Evolutionary conservation across 2,888 invertebrate species (phyloP), one percentile per base, ranked within the genome.

Genomic region (Lysandra bellargus): DNA sequence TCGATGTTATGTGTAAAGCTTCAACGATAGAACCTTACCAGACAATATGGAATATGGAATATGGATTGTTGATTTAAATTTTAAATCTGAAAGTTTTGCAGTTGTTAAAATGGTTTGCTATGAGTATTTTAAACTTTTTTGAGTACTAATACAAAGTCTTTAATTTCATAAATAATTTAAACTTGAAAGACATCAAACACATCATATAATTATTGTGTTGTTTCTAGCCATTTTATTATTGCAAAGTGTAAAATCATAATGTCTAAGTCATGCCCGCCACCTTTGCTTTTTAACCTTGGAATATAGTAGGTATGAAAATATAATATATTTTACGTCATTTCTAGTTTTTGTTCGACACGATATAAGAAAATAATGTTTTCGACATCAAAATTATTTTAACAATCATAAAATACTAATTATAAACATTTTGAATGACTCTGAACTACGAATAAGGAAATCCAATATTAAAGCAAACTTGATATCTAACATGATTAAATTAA

Each of bases 201-300:
- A 14, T 33, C 4, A 30, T 64, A 61, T 23, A 23, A 23, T 33
- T 33, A 14, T 23, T 64, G 4, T 61, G 1, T 9, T 69, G 33
- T 64, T n/a, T 64, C 37, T 64, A 17, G 23, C 23, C 1, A 61
- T 61, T 61, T 61, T 61, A 69, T 69, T 69, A 37, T 37, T 69
- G 33, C 64, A 64, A 64, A 64, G 64, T 64, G 30, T 30, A 30
- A 30, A 64, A 30, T 64, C 64, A 64, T 69, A 69, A 69, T 69
- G 69, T 33, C 69, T 69, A 33, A 33, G 33, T 69, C 69, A 14
- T 69, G 69, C 12, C 14, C 12, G 69, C 12, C 33, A 69, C 69
- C 69, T 69, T 69, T 69, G 69, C 69, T 69, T 69, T 33, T 69
- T 69, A 37, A 69, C 69, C 69, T 69, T 69, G 69, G 14, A 69